phyloP scores from a whole-genome alignment of 2,113 vertebrate species.

The Caracal caracal region DNA sequence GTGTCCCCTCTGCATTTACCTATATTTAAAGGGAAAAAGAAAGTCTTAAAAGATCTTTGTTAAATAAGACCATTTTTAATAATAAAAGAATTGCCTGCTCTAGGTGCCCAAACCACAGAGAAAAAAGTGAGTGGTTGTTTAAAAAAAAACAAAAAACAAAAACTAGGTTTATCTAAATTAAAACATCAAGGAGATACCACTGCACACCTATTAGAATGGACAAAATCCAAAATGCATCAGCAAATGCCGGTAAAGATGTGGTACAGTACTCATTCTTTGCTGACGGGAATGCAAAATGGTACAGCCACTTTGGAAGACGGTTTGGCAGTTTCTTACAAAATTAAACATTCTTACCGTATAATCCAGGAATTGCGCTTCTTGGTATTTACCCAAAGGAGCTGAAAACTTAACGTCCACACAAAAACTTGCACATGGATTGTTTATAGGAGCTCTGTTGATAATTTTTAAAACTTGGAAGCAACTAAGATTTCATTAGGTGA shows the following conservation, averaged over 20 bases:
- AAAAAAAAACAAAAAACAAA: neutral
- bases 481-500: neutral
- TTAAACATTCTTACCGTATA: neutral
- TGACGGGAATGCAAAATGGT: neutral
- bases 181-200: neutral
- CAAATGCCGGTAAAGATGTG: too few relatives aligned
- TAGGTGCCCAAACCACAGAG: neutral
- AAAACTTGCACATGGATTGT: neutral
- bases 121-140: neutral
- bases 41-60: neutral
- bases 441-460: neutral
- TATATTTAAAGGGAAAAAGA: conserved; percentile 73
- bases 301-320: neutral
- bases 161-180: neutral
- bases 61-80: neutral
- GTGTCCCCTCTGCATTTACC: conserved; percentile 93
- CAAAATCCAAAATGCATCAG: neutral
- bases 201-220: neutral
- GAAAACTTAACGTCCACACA: neutral
- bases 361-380: neutral
- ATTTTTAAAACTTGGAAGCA: neutral
- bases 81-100: neutral
- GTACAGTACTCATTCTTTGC: neutral
- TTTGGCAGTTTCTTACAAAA: neutral
- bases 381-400: neutral